Base-by-base conservation (phyloP, 2,113 vertebrate genomes). In the Notarius quadriscutis region DNA sequence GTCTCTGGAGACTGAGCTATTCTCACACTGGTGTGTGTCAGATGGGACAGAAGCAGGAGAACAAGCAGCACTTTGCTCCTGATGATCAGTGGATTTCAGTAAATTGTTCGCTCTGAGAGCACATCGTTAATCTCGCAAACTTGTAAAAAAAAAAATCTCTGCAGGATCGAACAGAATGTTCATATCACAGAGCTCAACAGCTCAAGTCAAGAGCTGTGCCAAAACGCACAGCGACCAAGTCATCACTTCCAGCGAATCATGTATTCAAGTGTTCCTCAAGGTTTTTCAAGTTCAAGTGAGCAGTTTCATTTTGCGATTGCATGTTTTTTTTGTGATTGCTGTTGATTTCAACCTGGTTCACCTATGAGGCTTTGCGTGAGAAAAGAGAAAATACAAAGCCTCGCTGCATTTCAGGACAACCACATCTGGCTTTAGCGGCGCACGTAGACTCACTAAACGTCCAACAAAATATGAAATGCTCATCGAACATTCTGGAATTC, bases 401-500 rank as follows among this genome's bases (percentile, higher is more conserved):
- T 50, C 41, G 34, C 20, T 78, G 63, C 78, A 50, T 30, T 82
- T 51, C 67, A 15, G 22, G 57, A 83, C 48, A 41, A 53, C 18
- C 3, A 63, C 25, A 5, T 60, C 53, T 34, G 14, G 57, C 72
- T 55, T 53, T 5, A 71, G 25, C 67, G 30, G 34, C 8, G 65
- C 85, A 87, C 55, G 65, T 60, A 20, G 34, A 12, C 65, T 9
- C 12, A 20, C 34, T 14, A 0, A 55, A 58, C 67, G 41, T 62
- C 58, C 22, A 53, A 78, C 58, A 41, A 25, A 80, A 77, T 27
- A 22, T 53, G 60, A 86, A 79, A 48, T 22, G 58, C 34, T 53
- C 18, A 1, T 11, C 15, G n/a, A 79, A 79, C 34, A 50, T 48
- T 81, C 34, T 62, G 80, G 86, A 83, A 87, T 83, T 87, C 80